Conservation (phyloP, 2,888 invertebrate genomes). For the Sinodicranocentrus sp. region DNA sequence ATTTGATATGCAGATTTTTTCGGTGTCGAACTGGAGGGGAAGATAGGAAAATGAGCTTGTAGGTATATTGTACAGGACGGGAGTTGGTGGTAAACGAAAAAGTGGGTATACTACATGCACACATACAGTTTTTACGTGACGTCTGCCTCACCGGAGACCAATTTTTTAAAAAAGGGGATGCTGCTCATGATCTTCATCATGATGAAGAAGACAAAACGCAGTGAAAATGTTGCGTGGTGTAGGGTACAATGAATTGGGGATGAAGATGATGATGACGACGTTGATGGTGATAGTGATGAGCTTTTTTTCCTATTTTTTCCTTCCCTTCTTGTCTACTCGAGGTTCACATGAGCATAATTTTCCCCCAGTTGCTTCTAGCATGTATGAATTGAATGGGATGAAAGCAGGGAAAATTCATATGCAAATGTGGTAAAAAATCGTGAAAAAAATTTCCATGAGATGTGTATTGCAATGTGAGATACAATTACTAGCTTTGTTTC, state of each 20-base stretch:
- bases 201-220: slow-evolving; percentile 48
- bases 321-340: slow-evolving; percentile 16
- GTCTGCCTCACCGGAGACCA: slow-evolving; percentile 57
- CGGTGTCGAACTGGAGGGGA: slow-evolving; percentile 50
- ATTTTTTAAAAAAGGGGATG: slow-evolving; percentile 47
- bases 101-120: background rate
- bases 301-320: slow-evolving; percentile 37
- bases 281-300: slow-evolving; percentile 48
- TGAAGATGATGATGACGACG: slow-evolving; percentile 42
- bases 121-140: slow-evolving; percentile 27
- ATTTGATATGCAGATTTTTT: slow-evolving; percentile 63
- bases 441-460: slow-evolving; percentile 44
- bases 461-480: slow-evolving; percentile 38
- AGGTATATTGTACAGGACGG: slow-evolving; percentile 13
- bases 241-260: slow-evolving; percentile 19
- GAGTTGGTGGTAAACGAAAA: background rate
- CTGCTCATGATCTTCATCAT: slow-evolving; percentile 38
- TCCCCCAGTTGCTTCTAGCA: slow-evolving; percentile 42
- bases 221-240: slow-evolving; percentile 13
- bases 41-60: slow-evolving; percentile 25
- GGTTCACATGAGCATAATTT: slow-evolving; percentile 61
- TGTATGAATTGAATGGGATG: background rate
- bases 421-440: slow-evolving; percentile 56
- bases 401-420: slow-evolving; percentile 43
- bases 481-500: background rate